A percentile compares a stretch with the other conserved stretches of the same genome.
Conservation (phyloP, 2,888 invertebrate genomes). For the Gerosis bhagava region DNA sequence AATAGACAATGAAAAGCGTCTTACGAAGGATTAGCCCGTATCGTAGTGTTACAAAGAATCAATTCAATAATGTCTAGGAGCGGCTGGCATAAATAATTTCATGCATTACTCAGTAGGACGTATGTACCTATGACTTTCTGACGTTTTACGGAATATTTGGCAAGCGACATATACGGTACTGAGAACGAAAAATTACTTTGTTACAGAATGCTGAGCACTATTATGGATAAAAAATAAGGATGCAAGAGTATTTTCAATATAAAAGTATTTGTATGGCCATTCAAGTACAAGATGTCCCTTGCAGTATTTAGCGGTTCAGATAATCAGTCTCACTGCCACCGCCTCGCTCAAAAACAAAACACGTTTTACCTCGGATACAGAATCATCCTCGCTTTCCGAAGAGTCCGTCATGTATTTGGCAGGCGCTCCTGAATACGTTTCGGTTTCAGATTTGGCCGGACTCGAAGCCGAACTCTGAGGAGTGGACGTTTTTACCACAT, state of each 20-base stretch:
- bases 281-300: constrained; percentile 86
- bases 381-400: constrained; percentile 98
- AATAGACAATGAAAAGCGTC: constrained; percentile 68
- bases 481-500: constrained; percentile 89
- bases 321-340: constrained; percentile 80
- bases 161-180: constrained; percentile 74
- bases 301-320: constrained; percentile 84
- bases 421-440: constrained; percentile 92
- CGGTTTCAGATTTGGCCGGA: constrained; percentile 93
- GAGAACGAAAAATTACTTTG: constrained; percentile 57
- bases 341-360: constrained; percentile 80
- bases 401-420: constrained; percentile 96
- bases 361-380: constrained; percentile 95
- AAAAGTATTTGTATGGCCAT: constrained; percentile 63
- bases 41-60: constrained; percentile 64
- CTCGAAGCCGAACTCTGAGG: constrained; percentile 93
- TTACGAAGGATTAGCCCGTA: constrained; percentile 54
- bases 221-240: constrained; percentile 47
- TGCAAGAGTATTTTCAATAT: constrained; percentile 50
- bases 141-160: constrained; percentile 82
- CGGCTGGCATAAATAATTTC: constrained; percentile 75
- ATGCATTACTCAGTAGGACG: constrained; percentile 77
- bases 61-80: constrained; percentile 66
- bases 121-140: constrained; percentile 81
- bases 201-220: constrained; percentile 60